These are phyloP conservation scores for Todiramphus chloris DNA, from an alignment of 2,113 vertebrate genomes.

Conservation along the genomic window DNA sequence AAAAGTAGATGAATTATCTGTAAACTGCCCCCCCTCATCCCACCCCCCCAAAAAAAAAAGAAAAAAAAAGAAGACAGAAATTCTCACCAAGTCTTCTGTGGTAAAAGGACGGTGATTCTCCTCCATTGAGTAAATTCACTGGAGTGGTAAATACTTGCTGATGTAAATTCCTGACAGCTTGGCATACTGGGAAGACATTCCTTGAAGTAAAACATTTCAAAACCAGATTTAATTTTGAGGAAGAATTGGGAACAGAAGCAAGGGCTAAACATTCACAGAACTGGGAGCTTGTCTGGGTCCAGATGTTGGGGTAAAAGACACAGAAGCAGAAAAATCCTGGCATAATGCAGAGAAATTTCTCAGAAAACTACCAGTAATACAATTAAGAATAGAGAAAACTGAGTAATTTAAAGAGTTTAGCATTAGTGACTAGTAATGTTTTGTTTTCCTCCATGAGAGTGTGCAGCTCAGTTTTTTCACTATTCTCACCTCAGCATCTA, in stretches of 20 bases:
- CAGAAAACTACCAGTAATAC: neutral
- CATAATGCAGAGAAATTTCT: neutral
- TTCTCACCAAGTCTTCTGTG: conserved; percentile 94
- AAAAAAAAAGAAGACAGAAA: neutral
- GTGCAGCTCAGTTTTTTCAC: neutral
- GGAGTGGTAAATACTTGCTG: conserved; percentile 94
- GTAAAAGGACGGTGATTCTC: conserved; percentile 89
- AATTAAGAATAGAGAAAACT: neutral
- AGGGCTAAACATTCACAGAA: neutral
- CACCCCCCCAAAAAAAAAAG: no score
- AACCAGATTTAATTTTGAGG: neutral
- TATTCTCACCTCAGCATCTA: neutral
- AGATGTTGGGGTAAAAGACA: neutral
- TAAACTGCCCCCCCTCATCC: neutral
- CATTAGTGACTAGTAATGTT: neutral
- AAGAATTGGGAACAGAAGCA: neutral
- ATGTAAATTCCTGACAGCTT: conserved; percentile 95
- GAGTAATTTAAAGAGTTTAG: neutral
- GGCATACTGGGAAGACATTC: conserved; percentile 98
- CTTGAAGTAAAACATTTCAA: conserved; percentile 72
- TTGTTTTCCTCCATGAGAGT: neutral
- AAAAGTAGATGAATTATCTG: neutral
- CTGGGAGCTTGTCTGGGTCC: neutral
- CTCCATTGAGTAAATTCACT: conserved; percentile 95
- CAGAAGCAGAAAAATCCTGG: neutral